Conservation (phyloP, 1,140 invertebrate species). For the Cylas formicarius region DNA sequence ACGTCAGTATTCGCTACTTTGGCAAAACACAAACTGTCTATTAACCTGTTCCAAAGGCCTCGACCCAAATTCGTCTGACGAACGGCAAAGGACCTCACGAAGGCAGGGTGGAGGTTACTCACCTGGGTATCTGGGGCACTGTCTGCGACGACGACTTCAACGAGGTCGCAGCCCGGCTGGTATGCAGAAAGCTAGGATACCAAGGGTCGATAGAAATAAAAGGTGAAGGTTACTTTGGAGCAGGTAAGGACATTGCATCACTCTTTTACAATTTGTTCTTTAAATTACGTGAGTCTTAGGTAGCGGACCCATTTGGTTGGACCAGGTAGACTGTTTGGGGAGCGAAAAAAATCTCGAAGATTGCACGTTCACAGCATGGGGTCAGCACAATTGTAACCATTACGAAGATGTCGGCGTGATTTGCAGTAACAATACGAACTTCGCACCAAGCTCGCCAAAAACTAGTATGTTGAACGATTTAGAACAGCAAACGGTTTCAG, state of each 20-base stretch:
- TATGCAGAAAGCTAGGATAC: conserved; percentile 58
- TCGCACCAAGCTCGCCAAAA: too few relatives aligned
- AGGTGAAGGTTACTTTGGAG: conserved; percentile 46
- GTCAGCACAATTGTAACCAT: conserved; percentile 64
- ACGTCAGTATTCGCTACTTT: too few relatives aligned
- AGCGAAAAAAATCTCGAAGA: conserved; percentile 57
- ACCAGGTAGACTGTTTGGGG: conserved; percentile 62
- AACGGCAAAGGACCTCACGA: conserved; percentile 51
- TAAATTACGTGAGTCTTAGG: too few relatives aligned
- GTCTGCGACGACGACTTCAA: conserved; percentile 75
- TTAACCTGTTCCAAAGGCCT: conserved; percentile 45
- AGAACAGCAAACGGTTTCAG: conserved; percentile 8
- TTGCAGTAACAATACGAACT: too few relatives aligned
- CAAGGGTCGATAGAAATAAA: conserved; percentile 48
- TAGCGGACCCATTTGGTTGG: conserved; percentile 70
- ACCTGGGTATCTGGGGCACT: conserved; percentile 67
- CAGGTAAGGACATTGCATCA: too few relatives aligned
- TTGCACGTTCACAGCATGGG: conserved; percentile 62
- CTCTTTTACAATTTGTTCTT: too few relatives aligned
- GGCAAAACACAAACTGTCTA: too few relatives aligned
- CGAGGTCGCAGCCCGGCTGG: conserved; percentile 54
- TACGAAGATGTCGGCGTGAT: conserved; percentile 65
- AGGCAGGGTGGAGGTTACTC: conserved; percentile 63
- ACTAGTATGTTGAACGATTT: conserved; percentile 1
- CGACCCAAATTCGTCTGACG: conserved; percentile 54